phyloP scores from a whole-genome alignment of 1,140 invertebrate genomes.

The Euwallacea fornicatus region DNA sequence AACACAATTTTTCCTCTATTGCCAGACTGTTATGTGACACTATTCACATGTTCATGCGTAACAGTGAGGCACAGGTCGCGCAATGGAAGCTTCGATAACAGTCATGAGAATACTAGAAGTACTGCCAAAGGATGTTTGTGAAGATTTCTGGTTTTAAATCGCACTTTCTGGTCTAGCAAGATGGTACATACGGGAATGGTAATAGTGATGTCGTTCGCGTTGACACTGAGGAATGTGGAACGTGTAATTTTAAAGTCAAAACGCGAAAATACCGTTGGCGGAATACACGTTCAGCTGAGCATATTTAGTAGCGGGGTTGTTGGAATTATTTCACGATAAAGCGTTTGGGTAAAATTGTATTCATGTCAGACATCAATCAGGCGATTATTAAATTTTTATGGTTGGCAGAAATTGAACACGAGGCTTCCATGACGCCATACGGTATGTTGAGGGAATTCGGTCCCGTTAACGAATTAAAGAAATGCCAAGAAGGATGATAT shows the following conservation, averaged over 20 bases:
- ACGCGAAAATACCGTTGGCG: neutral
- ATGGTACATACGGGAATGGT: neutral
- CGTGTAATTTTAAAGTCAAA: conserved; percentile 7
- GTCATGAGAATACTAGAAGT: no score
- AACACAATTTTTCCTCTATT: no score
- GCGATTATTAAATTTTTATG: conserved; percentile 8
- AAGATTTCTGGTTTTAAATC: no score
- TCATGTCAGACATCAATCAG: conserved; percentile 6
- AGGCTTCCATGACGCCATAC: neutral
- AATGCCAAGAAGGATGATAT: neutral
- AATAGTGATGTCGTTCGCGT: neutral
- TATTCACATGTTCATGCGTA: no score
- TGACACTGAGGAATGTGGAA: neutral
- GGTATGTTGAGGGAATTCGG: conserved; percentile 7
- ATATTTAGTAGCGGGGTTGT: no score
- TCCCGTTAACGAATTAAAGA: conserved; percentile 9
- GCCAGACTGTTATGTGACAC: no score
- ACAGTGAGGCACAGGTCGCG: no score
- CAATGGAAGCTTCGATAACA: no score
- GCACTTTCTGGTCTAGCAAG: no score
- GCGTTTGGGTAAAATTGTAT: neutral
- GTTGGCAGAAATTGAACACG: conserved; percentile 9
- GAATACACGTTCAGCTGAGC: neutral
- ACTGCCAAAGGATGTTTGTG: no score
- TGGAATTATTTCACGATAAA: no score